Conservation (phyloP, 2,113 vertebrate genomes). For the Setophaga petechia region DNA sequence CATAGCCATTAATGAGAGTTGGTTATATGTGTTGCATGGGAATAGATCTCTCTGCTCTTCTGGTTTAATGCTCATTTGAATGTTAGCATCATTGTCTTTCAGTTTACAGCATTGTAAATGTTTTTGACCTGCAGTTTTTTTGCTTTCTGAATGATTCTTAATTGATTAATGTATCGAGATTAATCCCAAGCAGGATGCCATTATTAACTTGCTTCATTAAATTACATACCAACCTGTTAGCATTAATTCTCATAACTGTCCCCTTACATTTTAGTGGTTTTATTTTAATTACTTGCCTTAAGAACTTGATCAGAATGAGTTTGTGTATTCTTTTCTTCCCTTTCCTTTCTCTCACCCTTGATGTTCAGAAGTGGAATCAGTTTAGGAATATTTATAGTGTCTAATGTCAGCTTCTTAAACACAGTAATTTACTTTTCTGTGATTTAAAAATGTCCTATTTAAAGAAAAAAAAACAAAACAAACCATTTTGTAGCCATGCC, state of each 20-base stretch:
- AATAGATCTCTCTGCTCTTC: neutral
- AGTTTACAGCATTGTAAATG: neutral
- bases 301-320: neutral
- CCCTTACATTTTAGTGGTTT: neutral
- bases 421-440: neutral
- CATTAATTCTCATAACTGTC: neutral
- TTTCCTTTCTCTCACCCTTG: neutral
- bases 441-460: constrained; percentile 2
- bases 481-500: neutral
- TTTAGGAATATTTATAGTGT: constrained; percentile 31
- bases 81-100: neutral
- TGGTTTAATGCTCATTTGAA: neutral
- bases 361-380: constrained; percentile 5
- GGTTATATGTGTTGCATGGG: neutral
- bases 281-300: neutral
- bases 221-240: neutral
- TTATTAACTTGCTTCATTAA: constrained; percentile 33
- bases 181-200: constrained; percentile 2
- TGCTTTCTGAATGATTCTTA: neutral
- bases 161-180: constrained; percentile 17
- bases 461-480: neutral
- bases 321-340: neutral
- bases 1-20: neutral
- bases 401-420: neutral
- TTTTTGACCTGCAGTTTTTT: neutral